phyloP scores from a whole-genome alignment of 1,140 invertebrate species.

The Carposina sasakii region DNA sequence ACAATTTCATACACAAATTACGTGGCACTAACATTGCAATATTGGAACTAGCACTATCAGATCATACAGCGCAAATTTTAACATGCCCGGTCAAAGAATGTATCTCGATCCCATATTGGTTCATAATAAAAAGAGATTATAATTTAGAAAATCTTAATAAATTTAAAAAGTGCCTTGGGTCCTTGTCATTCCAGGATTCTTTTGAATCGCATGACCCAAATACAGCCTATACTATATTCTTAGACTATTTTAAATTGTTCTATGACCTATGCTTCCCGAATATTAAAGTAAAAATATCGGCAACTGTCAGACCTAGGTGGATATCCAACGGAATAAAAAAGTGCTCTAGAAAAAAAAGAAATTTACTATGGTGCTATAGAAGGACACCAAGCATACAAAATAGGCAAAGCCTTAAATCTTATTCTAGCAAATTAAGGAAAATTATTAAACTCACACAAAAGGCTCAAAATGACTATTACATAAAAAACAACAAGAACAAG shows the following conservation, averaged over 20 bases:
- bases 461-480: not conserved
- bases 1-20: conserved; percentile 6
- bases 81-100: conserved; percentile 4
- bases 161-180: conserved; percentile 1
- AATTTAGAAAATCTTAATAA: not conserved
- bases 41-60: conserved; percentile 3
- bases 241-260: conserved; percentile 6
- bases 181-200: conserved; percentile 1
- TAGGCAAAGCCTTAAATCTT: not conserved
- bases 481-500: not conserved
- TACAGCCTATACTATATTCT: conserved; percentile 3
- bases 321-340: conserved; percentile 4
- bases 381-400: not conserved
- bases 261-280: conserved; percentile 8
- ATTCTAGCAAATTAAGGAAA: not conserved
- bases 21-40: not conserved
- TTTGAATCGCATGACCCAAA: conserved; percentile 4
- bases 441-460: conserved; percentile 1
- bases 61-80: conserved; percentile 9
- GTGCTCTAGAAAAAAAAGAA: conserved; percentile 1
- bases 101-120: conserved; percentile 1
- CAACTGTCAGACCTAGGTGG: conserved; percentile 1
- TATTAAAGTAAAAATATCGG: not conserved
- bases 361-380: conserved; percentile 1
- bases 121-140: conserved; percentile 5